Conservation (phyloP, 2,888 invertebrate genomes). For the Hoplodrina ambigua region DNA sequence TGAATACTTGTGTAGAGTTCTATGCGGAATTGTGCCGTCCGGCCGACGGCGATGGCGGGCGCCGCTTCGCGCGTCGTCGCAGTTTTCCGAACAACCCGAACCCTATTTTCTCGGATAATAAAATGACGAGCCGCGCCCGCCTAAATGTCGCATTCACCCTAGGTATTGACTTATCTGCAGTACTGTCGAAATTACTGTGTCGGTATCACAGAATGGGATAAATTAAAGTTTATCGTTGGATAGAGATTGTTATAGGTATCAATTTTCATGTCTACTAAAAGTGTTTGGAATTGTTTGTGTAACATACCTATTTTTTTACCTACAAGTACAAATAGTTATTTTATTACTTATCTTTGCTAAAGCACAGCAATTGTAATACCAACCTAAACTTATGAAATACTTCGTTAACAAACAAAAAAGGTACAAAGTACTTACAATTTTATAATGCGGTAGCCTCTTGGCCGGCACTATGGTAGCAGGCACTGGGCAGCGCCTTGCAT, state of each 20-base stretch:
- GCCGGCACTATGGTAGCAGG: slow-evolving; percentile 9
- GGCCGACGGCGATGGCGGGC: not conserved
- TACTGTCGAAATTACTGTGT: not conserved
- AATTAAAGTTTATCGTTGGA: not conserved
- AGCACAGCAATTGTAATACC: not conserved
- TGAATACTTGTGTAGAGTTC: slow-evolving; percentile 11
- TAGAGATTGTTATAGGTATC: not conserved
- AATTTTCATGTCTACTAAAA: not conserved
- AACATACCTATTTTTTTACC: not conserved
- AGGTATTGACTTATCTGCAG: not conserved
- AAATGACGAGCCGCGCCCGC: not conserved
- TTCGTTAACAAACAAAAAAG: not conserved
- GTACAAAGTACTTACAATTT: slow-evolving; percentile 12
- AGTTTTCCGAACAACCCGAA: slow-evolving; percentile 19
- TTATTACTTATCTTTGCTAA: too few species aligned
- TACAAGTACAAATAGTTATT: too few species aligned
- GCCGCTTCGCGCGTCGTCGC: slow-evolving; percentile 8
- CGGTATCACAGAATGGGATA: not conserved
- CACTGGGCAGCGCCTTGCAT: slow-evolving; percentile 16
- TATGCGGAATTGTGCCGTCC: slow-evolving; percentile 17
- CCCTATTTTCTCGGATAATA: slow-evolving; percentile 7
- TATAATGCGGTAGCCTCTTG: not conserved
- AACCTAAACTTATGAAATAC: too few species aligned
- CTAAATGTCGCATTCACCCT: slow-evolving; percentile 2
- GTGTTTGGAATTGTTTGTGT: not conserved